phyloP scores from a whole-genome alignment of 2,888 invertebrate species.

The Yponomeuta plumbellus region DNA sequence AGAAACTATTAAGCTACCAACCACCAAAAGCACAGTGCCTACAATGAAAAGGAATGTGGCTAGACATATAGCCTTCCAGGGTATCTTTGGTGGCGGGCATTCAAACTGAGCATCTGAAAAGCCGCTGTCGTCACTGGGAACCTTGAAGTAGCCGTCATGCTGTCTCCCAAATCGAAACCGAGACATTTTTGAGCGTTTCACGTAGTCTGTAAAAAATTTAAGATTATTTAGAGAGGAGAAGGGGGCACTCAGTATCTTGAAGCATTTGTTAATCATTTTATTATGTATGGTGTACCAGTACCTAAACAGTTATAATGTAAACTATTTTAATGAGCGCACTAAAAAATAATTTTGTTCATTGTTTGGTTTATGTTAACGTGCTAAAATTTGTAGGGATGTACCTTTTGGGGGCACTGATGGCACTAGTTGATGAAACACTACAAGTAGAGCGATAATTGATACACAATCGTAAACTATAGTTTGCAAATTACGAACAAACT shows the following conservation, averaged over 20 bases:
- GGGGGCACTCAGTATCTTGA: not conserved
- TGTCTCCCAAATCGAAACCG: slow-evolving; percentile 76
- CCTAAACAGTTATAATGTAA: not conserved
- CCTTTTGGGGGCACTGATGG: too few species aligned
- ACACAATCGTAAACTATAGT: not conserved
- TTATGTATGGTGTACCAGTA: not conserved
- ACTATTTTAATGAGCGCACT: not conserved
- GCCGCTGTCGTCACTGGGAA: slow-evolving; percentile 77
- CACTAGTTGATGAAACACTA: too few species aligned
- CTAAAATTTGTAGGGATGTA: too few species aligned
- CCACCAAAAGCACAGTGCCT: slow-evolving; percentile 85
- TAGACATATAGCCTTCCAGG: slow-evolving; percentile 89
- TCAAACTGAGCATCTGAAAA: slow-evolving; percentile 84
- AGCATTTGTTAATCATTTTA: not conserved
- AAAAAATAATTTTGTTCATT: not conserved
- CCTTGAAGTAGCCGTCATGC: slow-evolving; percentile 78
- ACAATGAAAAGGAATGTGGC: slow-evolving; percentile 85
- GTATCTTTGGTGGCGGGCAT: slow-evolving; percentile 81
- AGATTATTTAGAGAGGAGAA: slow-evolving; percentile 1
- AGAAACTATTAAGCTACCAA: slow-evolving; percentile 86
- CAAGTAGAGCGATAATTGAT: too few species aligned
- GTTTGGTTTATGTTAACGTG: not conserved
- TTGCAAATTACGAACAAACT: not conserved
- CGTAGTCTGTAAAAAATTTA: slow-evolving; percentile 21
- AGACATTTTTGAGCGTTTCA: slow-evolving; percentile 68